phyloP scores from a whole-genome alignment of 2,113 vertebrate genomes.

The Guaruba guarouba region DNA sequence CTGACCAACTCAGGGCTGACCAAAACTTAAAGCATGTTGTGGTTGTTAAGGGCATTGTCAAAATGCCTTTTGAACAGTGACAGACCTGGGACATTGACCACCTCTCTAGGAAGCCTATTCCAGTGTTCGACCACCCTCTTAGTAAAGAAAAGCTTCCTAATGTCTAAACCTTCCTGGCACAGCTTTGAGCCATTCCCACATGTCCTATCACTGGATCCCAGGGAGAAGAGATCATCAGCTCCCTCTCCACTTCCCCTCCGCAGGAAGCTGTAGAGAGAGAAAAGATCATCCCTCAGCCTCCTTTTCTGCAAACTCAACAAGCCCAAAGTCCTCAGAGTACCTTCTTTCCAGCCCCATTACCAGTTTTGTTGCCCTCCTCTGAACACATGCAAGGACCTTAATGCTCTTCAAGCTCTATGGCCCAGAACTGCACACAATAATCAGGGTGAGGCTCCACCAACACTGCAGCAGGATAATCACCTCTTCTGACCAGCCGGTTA shows the following conservation, averaged over 20 bases:
- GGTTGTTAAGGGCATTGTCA: background rate
- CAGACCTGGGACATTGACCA: background rate
- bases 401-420: no score
- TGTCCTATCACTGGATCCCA: no score
- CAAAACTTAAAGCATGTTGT: background rate
- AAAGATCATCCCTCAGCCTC: background rate
- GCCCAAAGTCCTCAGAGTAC: background rate
- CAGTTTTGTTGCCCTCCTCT: background rate
- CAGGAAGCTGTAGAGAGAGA: background rate
- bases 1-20: background rate
- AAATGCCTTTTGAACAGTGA: background rate
- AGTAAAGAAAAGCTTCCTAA: background rate
- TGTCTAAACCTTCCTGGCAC: background rate
- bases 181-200: no score
- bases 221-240: no score
- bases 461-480: background rate
- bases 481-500: background rate
- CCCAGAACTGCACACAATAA: background rate
- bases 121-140: background rate
- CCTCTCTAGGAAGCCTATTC: background rate
- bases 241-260: background rate
- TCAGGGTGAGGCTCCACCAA: background rate
- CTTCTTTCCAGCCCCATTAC: background rate
- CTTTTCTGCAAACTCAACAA: background rate
- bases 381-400: background rate